Evolutionary conservation across 2,113 vertebrate species (phyloP).

Genomic region (Barnardius zonarius): DNA sequence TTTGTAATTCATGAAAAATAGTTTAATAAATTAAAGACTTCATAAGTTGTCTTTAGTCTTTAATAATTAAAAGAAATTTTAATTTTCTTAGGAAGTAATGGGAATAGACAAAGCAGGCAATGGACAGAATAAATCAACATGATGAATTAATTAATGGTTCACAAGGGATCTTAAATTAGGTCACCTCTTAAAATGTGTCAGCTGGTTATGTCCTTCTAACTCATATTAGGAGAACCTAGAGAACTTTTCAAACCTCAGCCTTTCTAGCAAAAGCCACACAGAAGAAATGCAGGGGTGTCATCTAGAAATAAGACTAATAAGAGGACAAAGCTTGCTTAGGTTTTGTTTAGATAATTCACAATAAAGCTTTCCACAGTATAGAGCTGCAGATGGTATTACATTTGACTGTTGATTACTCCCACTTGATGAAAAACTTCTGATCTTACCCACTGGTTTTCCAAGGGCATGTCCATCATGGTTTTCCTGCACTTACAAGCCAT

Average conservation of each 20-base stretch:
- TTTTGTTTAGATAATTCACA: neutral
- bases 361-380: neutral
- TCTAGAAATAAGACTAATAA: neutral
- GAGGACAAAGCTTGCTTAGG: neutral
- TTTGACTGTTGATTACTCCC: neutral
- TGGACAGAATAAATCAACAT: slow-evolving; percentile 65
- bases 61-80: slow-evolving; percentile 67
- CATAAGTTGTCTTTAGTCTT: slow-evolving; percentile 27
- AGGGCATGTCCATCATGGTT: neutral
- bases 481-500: neutral
- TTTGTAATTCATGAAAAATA: slow-evolving; percentile 53
- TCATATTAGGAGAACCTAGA: neutral
- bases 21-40: slow-evolving; percentile 57
- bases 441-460: neutral
- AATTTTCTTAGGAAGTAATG: slow-evolving; percentile 60
- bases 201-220: slow-evolving; percentile 36
- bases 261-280: neutral
- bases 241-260: neutral
- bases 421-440: neutral
- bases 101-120: slow-evolving; percentile 60
- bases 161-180: slow-evolving; percentile 59
- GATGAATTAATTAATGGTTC: slow-evolving; percentile 67
- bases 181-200: slow-evolving; percentile 56
- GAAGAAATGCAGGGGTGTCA: neutral
- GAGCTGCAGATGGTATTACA: neutral